These are phyloP conservation scores for Atherinosoma microstoma DNA, from an alignment of 2,797 vertebrate species.

Conservation along the genomic window DNA sequence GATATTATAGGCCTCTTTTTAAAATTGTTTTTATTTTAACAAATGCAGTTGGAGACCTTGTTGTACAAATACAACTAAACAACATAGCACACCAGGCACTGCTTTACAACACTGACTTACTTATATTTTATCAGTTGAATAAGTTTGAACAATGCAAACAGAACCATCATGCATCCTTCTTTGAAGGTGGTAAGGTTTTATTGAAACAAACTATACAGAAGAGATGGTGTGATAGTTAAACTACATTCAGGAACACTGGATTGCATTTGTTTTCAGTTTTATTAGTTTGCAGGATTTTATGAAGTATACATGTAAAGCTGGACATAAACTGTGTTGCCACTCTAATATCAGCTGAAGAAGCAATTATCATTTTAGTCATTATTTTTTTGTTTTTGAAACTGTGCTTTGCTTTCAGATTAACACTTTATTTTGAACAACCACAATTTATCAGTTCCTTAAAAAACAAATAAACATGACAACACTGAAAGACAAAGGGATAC, in stretches of 20 bases:
- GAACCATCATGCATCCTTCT: conserved; percentile 85
- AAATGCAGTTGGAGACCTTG: not conserved
- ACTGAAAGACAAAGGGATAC: not conserved
- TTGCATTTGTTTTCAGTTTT: conserved; percentile 21
- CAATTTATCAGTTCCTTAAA: not conserved
- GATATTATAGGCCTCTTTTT: not conserved
- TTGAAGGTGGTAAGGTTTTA: conserved; percentile 31
- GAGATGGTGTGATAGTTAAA: not conserved
- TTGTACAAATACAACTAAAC: conserved; percentile 12
- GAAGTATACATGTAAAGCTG: not conserved
- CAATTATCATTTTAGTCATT: not conserved
- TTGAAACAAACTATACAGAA: conserved; percentile 41
- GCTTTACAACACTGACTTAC: conserved; percentile 42
- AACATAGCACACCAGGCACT: not conserved
- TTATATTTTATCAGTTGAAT: conserved; percentile 80
- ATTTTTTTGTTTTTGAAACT: not conserved
- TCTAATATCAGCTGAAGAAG: not conserved
- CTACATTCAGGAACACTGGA: conserved; percentile 12
- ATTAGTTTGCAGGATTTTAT: conserved; percentile 22
- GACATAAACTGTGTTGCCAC: not conserved
- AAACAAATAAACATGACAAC: not conserved
- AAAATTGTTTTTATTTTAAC: not conserved
- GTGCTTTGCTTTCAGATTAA: not conserved
- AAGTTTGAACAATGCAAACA: conserved; percentile 84
- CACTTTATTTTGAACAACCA: not conserved